Base-by-base conservation (phyloP, 2,888 invertebrate species). In the Cheilosia scutellata region DNA sequence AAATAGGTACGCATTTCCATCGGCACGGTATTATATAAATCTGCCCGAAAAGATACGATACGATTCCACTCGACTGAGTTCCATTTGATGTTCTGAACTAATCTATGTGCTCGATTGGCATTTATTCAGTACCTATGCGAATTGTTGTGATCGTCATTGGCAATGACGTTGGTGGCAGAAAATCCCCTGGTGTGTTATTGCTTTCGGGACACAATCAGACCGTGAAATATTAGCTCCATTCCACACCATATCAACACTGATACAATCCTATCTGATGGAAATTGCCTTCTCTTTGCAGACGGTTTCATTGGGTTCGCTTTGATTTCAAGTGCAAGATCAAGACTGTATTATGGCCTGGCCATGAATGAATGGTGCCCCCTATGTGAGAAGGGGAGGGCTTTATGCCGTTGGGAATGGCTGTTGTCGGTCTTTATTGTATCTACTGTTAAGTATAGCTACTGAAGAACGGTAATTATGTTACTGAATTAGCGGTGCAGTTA, bases 191-290 rank as follows among this genome's bases (percentile, higher is more conserved):
- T 44, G 33, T 29, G 13, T 60, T 27, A 11, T 51, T 76, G 27
- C 27, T 44, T 65, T 66, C 4, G 20, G 49, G 27, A 20, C 29
- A 62, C 62, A 82, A 82, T 72, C 82, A 82, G 82, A 82, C 78
- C 78, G 60, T 82, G 53, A 82, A 82, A 78, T 78, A 82, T 82
- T 66, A 78, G 65, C 71, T 72, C 62, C 72, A 77, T 72, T 82
- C 82, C 76, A 71, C 77, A 76, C 49, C 29, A 70, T 57, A 63
- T 55, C 37, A 53, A 27, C 25, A 37, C 11, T 16, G 51, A 13
- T 53, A 78, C 37, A 47, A 44, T 76, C 31, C 27, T 13, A 51
- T 53, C 42, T 20, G 40, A 16, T 74, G 42, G 33, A 58, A 40
- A 72, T 58, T 4, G 2, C n/a, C 42, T 13, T 4, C 29, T 57